Percentiles rank a stretch among this genome's conserved stretches.
Conservation (phyloP, 2,888 invertebrate species). For the Drosophila neonasuta region DNA sequence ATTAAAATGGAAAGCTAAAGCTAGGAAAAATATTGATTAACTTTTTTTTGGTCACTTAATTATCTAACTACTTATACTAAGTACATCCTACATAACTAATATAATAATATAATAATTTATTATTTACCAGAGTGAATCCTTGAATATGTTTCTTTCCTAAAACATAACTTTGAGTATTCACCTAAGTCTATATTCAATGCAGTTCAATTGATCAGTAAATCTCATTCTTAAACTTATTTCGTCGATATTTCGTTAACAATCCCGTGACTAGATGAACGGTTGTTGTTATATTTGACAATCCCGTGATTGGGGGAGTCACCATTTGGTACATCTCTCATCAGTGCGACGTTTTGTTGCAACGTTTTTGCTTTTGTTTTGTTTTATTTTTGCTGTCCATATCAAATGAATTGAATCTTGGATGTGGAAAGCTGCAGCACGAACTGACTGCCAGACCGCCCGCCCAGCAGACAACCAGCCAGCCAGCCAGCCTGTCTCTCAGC, state of each 20-base stretch:
- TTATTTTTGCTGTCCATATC: constrained; percentile 29
- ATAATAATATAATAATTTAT: too few relatives aligned
- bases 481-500: constrained; percentile 32
- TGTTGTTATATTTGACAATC: background rate
- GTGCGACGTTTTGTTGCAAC: constrained; percentile 23
- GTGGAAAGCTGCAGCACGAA: constrained; percentile 59
- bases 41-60: too few relatives aligned
- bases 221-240: background rate
- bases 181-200: background rate
- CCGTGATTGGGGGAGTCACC: constrained; percentile 35
- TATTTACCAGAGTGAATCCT: too few relatives aligned
- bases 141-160: too few relatives aligned
- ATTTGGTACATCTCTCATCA: constrained; percentile 41
- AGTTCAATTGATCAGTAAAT: background rate
- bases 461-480: constrained; percentile 6
- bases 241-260: background rate
- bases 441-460: constrained; percentile 43
- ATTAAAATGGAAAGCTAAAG: too few relatives aligned
- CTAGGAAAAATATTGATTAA: too few relatives aligned
- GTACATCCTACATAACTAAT: too few relatives aligned
- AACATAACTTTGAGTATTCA: too few relatives aligned
- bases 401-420: constrained; percentile 42
- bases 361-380: constrained; percentile 2
- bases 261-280: constrained; percentile 15
- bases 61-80: too few relatives aligned